A percentile compares a stretch with the other conserved stretches of the same genome.
Evolutionary conservation across 2,113 vertebrate genomes (phyloP).

Genomic region (Lathamus discolor): DNA sequence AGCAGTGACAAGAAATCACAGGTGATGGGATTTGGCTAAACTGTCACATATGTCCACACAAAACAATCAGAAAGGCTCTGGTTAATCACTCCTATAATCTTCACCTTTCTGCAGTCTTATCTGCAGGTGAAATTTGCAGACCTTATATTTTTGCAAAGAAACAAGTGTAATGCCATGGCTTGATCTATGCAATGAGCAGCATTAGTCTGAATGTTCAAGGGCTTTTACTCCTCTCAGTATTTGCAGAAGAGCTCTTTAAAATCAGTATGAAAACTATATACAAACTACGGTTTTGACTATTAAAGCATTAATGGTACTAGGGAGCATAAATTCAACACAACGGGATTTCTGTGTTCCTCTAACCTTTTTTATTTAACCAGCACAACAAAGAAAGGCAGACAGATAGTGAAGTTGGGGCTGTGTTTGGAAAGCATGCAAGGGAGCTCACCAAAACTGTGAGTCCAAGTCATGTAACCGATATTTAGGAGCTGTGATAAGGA

Average conservation of each 20-base stretch:
- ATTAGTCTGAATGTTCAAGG: not conserved
- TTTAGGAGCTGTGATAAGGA: not conserved
- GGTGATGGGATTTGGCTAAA: not conserved
- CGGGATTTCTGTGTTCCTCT: not conserved
- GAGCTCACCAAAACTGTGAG: not conserved
- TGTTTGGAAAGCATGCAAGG: not conserved
- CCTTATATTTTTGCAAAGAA: not conserved
- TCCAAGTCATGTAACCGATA: not conserved
- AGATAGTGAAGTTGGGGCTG: not conserved
- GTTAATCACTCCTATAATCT: not conserved
- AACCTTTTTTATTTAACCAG: not conserved
- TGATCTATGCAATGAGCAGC: not conserved
- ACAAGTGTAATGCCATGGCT: not conserved
- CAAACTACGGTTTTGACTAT: not conserved
- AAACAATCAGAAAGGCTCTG: not conserved
- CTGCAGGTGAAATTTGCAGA: not conserved
- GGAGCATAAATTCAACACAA: not conserved
- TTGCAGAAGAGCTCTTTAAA: not conserved
- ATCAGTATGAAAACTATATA: not conserved
- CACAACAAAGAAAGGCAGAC: not conserved
- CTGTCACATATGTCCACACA: not conserved
- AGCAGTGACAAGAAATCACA: not conserved
- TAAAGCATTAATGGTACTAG: not conserved
- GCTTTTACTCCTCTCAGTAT: not conserved
- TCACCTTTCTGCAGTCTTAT: not conserved